These are phyloP conservation scores for Drosophila neotestacea DNA, from an alignment of 2,888 invertebrate species.

Conservation along the genomic window DNA sequence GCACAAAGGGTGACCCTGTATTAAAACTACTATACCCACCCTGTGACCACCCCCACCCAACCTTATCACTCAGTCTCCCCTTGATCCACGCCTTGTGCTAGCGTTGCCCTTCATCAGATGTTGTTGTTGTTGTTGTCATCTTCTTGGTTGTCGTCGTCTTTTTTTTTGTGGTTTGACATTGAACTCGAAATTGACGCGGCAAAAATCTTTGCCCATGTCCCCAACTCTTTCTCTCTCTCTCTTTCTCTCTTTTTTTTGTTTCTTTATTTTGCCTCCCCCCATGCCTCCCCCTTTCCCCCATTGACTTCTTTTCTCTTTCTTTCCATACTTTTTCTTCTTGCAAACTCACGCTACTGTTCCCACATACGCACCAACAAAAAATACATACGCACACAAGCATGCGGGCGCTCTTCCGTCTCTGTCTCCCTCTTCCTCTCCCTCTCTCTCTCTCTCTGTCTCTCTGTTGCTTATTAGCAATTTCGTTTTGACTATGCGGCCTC, in stretches of 20 bases:
- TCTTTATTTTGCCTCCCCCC: not conserved
- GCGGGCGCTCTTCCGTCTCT: conserved; percentile 21
- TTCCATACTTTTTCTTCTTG: conserved; percentile 14
- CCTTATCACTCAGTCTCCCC: not conserved
- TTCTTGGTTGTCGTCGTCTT: conserved; percentile 12
- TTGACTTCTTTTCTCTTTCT: conserved; percentile 4
- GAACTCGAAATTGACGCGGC: conserved; percentile 78
- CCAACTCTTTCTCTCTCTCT: conserved; percentile 7
- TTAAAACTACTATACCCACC: not conserved
- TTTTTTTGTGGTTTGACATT: conserved; percentile 79
- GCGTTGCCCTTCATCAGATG: conserved; percentile 14
- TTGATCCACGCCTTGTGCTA: not conserved
- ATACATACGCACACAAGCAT: conserved; percentile 23
- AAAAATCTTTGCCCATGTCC: conserved; percentile 56
- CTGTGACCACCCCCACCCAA: not conserved
- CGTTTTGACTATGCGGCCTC: conserved; percentile 55
- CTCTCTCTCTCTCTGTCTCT: conserved; percentile 8
- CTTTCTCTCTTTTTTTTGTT: conserved; percentile 5
- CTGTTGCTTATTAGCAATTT: conserved; percentile 69
- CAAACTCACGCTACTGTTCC: conserved; percentile 33
- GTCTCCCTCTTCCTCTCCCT: conserved; percentile 1
- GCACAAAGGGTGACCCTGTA: conserved; percentile 31
- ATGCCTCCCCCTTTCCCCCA: not conserved
- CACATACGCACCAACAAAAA: conserved; percentile 29
- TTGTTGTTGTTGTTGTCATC: conserved; percentile 8